Evolutionary conservation across 2,888 invertebrate genomes (phyloP).

Genomic region (Aporophyla lueneburgensis): DNA sequence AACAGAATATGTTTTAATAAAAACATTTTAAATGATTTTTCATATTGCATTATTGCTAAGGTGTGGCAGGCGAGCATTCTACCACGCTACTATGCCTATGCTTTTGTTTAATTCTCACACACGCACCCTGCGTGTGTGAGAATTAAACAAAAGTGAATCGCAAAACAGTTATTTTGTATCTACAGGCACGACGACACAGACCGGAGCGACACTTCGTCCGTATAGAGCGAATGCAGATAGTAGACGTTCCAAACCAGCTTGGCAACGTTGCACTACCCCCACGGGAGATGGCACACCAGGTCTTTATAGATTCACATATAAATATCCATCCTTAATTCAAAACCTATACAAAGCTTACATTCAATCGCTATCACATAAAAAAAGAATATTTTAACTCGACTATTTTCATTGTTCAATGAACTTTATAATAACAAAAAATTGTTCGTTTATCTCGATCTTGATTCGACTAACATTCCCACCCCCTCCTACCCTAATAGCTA

Average conservation of each 20-base stretch:
- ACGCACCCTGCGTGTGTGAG: no score
- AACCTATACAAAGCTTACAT: not conserved
- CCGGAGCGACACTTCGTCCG: not conserved
- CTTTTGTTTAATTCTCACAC: no score
- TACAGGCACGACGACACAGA: not conserved
- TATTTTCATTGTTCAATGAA: slow-evolving; percentile 27
- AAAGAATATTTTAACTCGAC: not conserved
- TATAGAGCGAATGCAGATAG: slow-evolving; percentile 1
- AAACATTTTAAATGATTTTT: no score
- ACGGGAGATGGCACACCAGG: slow-evolving; percentile 5
- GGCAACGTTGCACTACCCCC: slow-evolving; percentile 22
- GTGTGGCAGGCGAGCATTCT: no score
- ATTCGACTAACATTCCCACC: slow-evolving; percentile 11
- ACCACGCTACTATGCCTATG: no score
- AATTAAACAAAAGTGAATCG: not conserved
- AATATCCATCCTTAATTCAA: slow-evolving; percentile 3
- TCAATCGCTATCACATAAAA: not conserved
- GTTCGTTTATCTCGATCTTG: slow-evolving; percentile 38
- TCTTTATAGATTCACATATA: slow-evolving; percentile 26
- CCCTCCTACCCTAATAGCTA: slow-evolving; percentile 21
- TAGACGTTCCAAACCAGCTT: slow-evolving; percentile 7
- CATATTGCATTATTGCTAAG: not conserved
- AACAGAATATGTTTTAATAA: no score
- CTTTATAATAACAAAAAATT: slow-evolving; percentile 4
- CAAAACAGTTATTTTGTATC: not conserved